These are phyloP conservation scores for Xenus cinereus DNA, from an alignment of 2,113 vertebrate species.

Conservation along the genomic window DNA sequence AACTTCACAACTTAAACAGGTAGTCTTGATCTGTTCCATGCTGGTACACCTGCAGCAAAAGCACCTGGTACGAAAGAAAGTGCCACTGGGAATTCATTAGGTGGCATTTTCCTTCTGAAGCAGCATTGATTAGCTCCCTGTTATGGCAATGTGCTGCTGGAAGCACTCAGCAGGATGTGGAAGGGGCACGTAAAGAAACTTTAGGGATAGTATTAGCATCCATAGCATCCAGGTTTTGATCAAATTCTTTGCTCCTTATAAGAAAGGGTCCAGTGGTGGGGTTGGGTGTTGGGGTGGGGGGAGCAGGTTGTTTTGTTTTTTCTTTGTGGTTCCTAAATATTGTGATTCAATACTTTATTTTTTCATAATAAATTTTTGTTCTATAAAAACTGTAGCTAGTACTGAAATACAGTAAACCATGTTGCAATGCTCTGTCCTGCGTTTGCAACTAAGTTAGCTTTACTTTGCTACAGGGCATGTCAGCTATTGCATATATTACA, in stretches of 20 bases:
- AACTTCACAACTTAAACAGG: background rate
- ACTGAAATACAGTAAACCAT: background rate
- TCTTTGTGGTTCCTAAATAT: background rate
- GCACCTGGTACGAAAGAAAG: background rate
- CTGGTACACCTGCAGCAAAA: slow-evolving; percentile 2
- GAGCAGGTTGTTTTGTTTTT: background rate
- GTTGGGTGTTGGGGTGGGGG: background rate
- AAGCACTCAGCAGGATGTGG: background rate
- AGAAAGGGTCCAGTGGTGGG: background rate
- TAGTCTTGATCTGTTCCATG: slow-evolving; percentile 7
- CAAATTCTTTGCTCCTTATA: background rate
- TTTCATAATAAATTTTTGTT: background rate
- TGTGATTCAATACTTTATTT: background rate
- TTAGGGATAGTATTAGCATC: background rate
- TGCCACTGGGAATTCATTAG: background rate
- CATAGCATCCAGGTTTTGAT: background rate
- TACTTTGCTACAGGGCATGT: background rate
- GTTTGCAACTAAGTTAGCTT: background rate
- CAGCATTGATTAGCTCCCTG: background rate
- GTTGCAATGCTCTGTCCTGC: background rate
- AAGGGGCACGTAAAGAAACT: background rate
- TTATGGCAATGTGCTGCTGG: background rate
- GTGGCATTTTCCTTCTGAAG: slow-evolving; percentile 23
- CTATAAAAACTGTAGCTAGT: background rate
- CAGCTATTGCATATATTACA: background rate